Percentiles rank a stretch among this genome's conserved stretches.
Conservation (phyloP, 2,113 vertebrate species). For the Trogon surrucura region DNA sequence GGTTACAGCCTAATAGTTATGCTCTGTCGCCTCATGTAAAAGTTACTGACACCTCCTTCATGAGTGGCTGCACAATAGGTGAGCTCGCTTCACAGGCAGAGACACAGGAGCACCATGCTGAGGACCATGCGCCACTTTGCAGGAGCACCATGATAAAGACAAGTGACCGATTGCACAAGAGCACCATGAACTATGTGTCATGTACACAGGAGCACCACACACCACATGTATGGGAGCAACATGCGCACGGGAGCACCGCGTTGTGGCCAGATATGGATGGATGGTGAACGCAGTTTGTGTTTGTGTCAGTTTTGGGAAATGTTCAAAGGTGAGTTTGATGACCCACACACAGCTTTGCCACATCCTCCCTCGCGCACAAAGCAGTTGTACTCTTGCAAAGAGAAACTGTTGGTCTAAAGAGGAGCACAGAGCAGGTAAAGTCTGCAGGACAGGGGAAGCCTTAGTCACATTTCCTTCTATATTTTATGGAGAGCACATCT, state of each 20-base stretch:
- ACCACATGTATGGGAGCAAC: neutral
- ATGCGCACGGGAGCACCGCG: neutral
- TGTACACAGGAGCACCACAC: neutral
- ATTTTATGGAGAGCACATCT: neutral
- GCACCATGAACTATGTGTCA: neutral
- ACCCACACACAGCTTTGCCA: neutral
- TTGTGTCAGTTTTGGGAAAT: neutral
- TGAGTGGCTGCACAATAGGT: fast-evolving
- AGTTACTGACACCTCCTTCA: neutral
- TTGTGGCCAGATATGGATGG: neutral
- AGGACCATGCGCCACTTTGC: neutral
- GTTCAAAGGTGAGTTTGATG: neutral
- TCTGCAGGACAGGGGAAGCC: neutral
- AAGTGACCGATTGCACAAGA: neutral
- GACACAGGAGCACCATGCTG: neutral
- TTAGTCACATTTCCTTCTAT: neutral
- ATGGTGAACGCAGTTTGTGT: fast-evolving
- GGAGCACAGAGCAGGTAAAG: neutral
- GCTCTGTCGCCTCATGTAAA: neutral
- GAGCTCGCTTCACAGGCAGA: neutral
- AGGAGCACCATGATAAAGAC: neutral
- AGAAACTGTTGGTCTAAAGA: neutral
- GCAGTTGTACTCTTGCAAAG: neutral
- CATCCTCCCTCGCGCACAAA: fast-evolving
- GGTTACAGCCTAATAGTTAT: fast-evolving